A percentile compares a stretch with the other conserved stretches of the same genome.
Evolutionary conservation across 1,140 invertebrate genomes (phyloP).

Genomic region (Dysdera silvatica): DNA sequence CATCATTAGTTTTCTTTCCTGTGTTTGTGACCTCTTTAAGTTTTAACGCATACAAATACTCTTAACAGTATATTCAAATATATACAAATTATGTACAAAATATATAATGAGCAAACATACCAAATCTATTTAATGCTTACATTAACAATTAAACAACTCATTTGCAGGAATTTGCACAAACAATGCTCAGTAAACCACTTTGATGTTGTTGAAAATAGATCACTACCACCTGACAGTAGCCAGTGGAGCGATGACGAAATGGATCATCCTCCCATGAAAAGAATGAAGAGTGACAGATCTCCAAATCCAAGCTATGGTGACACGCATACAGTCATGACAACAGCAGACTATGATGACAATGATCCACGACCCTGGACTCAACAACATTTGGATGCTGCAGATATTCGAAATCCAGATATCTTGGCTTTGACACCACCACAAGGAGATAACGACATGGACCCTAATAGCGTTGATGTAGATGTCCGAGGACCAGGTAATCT

Average conservation of each 20-base stretch:
- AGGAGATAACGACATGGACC: constrained; percentile 42
- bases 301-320: constrained; percentile 52
- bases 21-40: no score
- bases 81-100: neutral
- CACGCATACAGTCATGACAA: constrained; percentile 66
- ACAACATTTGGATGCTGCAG: constrained; percentile 82
- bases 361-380: constrained; percentile 82
- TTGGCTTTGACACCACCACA: constrained; percentile 59
- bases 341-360: constrained; percentile 71
- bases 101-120: neutral
- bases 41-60: no score
- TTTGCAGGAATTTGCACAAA: constrained; percentile 23
- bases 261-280: constrained; percentile 74
- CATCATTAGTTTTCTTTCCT: no score
- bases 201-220: constrained; percentile 44
- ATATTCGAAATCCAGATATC: constrained; percentile 58
- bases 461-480: constrained; percentile 59
- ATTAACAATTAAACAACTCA: neutral
- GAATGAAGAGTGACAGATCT: constrained; percentile 48
- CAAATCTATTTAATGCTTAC: neutral
- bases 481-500: constrained; percentile 64
- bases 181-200: constrained; percentile 15
- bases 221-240: constrained; percentile 41
- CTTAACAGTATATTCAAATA: neutral
- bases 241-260: constrained; percentile 81